Base-by-base conservation (phyloP, 2,113 vertebrate species). In the Pseudopipra pipra region DNA sequence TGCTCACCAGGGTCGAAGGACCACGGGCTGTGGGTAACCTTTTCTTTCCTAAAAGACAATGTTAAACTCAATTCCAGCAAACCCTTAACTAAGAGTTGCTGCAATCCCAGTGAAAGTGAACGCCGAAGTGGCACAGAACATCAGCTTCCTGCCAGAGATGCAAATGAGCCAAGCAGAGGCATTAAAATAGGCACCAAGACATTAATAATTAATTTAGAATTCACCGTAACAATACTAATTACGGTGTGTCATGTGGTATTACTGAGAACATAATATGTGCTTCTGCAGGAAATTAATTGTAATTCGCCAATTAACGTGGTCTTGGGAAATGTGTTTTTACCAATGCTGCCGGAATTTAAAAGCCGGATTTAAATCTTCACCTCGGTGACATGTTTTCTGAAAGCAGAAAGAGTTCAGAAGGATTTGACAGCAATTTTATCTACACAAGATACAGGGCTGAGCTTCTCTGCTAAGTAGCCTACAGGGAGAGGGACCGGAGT, bases 201-300 rank as follows among this genome's bases (percentile, higher is more conserved):
- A 78, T 91, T 83, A 92, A 73, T 78, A 95, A 96, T 92, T 95
- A 91, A 94, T 78, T 87, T 82, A 67, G 37, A 90, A 95, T 91
- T 87, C 94, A 74, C 65, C 2, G 0, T 87, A 91, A 93, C 89
- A 90, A 84, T 76, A 77, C 56, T 97, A 91, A 97, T 96, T 94
- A 85, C 12, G 44, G 54, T 39, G 35, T 6, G 18, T 73, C 92
- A 94, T n/a, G 47, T 49, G 87, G 73, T 71, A 92, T 95, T 87
- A 90, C 22, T 88, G 84, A 94, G 86, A 90, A 80, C 28, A 62
- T 86, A 93, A 94, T 46, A 77, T 0, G 3, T 51, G 54, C 65
- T 95, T 95, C 82, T 33, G 80, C n/a, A 67, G 89, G 92, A 95
- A 96, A 96, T 75, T 63, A 91, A 87, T 27, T 83, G 79, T 72